Evolutionary conservation across 2,888 invertebrate species (phyloP).

Genomic region (Caenorhabditis becei): DNA sequence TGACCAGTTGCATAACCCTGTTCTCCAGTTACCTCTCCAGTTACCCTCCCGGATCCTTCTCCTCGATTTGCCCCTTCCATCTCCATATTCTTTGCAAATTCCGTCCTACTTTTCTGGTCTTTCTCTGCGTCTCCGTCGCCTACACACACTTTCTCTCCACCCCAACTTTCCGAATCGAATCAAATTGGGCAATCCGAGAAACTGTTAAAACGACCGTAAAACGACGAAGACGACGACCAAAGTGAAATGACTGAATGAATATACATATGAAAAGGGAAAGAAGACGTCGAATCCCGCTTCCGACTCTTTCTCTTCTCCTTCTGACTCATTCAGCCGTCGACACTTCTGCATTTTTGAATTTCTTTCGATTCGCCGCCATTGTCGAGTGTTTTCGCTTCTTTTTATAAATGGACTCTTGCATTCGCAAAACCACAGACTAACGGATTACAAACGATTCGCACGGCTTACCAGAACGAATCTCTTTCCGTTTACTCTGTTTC

Average conservation of each 20-base stretch:
- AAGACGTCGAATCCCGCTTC: not conserved
- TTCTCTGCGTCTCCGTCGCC: conserved; percentile 10
- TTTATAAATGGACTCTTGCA: not conserved
- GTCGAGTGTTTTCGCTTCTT: not conserved
- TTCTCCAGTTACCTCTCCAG: not conserved
- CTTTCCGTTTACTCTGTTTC: not conserved
- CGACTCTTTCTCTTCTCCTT: not conserved
- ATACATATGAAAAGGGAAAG: conserved; percentile 40
- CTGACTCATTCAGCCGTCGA: conserved; percentile 16
- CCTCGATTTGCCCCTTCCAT: not conserved
- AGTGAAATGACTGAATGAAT: conserved; percentile 27
- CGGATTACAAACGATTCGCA: conserved; percentile 7
- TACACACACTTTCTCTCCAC: conserved; percentile 15
- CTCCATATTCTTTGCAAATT: conserved; percentile 34
- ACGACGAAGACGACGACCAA: conserved; percentile 17
- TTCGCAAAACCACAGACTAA: conserved; percentile 1
- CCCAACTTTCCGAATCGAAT: not conserved
- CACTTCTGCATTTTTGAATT: conserved; percentile 1
- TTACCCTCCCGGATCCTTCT: too few relatives aligned
- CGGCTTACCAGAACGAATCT: not conserved
- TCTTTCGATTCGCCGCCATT: not conserved
- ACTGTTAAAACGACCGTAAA: conserved; percentile 60
- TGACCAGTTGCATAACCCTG: conserved; percentile 6
- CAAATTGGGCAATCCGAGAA: conserved; percentile 33
- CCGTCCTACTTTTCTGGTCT: conserved; percentile 36